A percentile compares a stretch with the other conserved stretches of the same genome.
These are phyloP conservation scores for Coracopsis vasa DNA, from an alignment of 2,113 vertebrate species.

Conservation along the genomic window DNA sequence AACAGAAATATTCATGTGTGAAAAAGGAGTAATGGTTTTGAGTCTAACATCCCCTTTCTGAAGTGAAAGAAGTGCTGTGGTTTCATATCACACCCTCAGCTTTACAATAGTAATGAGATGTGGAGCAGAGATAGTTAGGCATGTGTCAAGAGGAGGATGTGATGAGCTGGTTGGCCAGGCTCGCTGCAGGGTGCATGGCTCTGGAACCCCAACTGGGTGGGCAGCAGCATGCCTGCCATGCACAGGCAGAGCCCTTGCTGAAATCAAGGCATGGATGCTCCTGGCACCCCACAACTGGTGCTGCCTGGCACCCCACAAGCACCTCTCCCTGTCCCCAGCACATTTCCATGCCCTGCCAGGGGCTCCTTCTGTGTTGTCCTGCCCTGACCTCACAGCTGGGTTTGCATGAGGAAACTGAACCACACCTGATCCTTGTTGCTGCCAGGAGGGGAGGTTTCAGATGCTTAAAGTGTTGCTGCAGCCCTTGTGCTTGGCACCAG, in stretches of 20 bases:
- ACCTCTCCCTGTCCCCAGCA: not conserved
- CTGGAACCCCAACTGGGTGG: not conserved
- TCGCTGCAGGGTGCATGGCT: accelerated
- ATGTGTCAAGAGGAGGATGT: not conserved
- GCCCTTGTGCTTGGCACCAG: not conserved
- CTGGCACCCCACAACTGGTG: accelerated
- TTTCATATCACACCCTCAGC: not conserved
- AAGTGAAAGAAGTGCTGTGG: not conserved
- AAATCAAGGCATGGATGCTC: not conserved
- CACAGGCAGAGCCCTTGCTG: not conserved
- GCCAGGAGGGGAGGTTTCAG: not conserved
- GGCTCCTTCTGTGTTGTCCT: not conserved
- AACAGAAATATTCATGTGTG: not conserved
- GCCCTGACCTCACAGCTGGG: not conserved
- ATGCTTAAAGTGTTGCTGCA: not conserved
- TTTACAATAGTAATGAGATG: not conserved
- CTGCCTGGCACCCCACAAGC: not conserved
- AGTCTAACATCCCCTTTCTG: not conserved
- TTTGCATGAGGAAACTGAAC: not conserved
- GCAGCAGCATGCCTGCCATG: not conserved
- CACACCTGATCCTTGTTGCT: not conserved
- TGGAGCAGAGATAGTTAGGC: not conserved
- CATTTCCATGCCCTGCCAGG: not conserved
- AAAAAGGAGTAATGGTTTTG: not conserved
- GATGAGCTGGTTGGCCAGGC: accelerated